Percentiles rank a stretch among this genome's conserved stretches.
phyloP scores from a whole-genome alignment of 2,888 invertebrate species.

The Eilema sororculum region DNA sequence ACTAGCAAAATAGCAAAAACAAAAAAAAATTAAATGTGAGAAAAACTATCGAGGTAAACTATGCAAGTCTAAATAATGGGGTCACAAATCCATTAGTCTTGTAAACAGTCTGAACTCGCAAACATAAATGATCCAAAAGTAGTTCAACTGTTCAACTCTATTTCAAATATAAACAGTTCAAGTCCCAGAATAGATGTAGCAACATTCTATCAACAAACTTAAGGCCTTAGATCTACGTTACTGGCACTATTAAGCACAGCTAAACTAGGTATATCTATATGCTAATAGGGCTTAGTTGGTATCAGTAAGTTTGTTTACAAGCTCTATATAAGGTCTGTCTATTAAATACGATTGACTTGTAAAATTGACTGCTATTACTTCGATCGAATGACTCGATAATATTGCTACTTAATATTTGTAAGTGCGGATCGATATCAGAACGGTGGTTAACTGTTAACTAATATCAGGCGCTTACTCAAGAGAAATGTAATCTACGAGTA shows the following conservation, averaged over 20 bases:
- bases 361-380: slow-evolving; percentile 49
- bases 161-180: background rate
- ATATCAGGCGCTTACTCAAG: slow-evolving; percentile 20
- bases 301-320: slow-evolving; percentile 60
- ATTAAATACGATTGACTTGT: slow-evolving; percentile 57
- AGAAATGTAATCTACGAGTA: background rate
- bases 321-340: slow-evolving; percentile 48
- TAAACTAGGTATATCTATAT: slow-evolving; percentile 58
- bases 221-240: slow-evolving; percentile 24
- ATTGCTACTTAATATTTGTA: slow-evolving; percentile 13
- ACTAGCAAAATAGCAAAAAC: too few species aligned
- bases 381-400: slow-evolving; percentile 20
- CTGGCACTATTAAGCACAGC: slow-evolving; percentile 26
- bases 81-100: background rate
- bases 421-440: slow-evolving; percentile 18
- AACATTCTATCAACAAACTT: slow-evolving; percentile 3
- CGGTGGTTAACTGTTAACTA: slow-evolving; percentile 23
- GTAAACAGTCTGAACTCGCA: background rate
- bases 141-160: slow-evolving; percentile 4
- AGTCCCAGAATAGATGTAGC: background rate
- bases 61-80: background rate
- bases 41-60: too few species aligned
- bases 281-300: slow-evolving; percentile 59
- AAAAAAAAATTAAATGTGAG: too few species aligned
- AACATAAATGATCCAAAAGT: background rate